Base-by-base conservation (phyloP, 2,113 vertebrate species). In the Amphilophus citrinellus region DNA sequence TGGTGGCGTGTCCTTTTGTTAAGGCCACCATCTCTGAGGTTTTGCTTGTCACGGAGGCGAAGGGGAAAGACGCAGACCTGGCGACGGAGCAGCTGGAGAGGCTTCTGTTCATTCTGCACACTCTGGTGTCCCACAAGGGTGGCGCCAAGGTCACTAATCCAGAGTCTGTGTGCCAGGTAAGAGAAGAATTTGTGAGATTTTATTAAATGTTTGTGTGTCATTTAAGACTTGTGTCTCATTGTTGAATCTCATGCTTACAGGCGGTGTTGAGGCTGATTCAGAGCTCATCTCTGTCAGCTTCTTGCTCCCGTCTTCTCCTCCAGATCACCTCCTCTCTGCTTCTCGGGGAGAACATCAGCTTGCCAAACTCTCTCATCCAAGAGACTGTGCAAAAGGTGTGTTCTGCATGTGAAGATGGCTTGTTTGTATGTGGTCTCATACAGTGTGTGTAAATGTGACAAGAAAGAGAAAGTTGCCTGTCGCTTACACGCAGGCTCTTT, bases 101-200 rank as follows among this genome's bases (percentile, higher is more conserved):
- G 84, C 86, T 99, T 85, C 92, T 99, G 82, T 96, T 96, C 56
- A 92, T 95, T 15, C 96, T 97, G 59, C 94, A 97, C 76, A 96
- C 97, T 10, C 89, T 99, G 59, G 94, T 96, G 80, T 94, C 96
- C 61, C 92, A 98, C 87, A 94, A 89, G 62, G 92, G 95, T 8
- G 98, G 98, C 58, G 96, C 96, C 7, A 99, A 97, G 93, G 82
- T 99, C 89, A 95, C 97, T 18, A 78, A 94, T 20, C 97, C 98
- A 1, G 94, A 96, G 84, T 89, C 90, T 0, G 92, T 98, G 37
- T 98, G 97, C 93, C 94, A 94, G 96, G 98, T 99, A 91, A 61
- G 27, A 93, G 50, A 7, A 65, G 37, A 44, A 8, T 14, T 8
- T 37, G 0, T 6, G 56, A 15, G 10, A 27, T 57, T 30, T 0